Evolutionary conservation across 2,113 vertebrate species (phyloP), one percentile per base, ranked within the genome.

Genomic region (Engystomops pustulosus): DNA sequence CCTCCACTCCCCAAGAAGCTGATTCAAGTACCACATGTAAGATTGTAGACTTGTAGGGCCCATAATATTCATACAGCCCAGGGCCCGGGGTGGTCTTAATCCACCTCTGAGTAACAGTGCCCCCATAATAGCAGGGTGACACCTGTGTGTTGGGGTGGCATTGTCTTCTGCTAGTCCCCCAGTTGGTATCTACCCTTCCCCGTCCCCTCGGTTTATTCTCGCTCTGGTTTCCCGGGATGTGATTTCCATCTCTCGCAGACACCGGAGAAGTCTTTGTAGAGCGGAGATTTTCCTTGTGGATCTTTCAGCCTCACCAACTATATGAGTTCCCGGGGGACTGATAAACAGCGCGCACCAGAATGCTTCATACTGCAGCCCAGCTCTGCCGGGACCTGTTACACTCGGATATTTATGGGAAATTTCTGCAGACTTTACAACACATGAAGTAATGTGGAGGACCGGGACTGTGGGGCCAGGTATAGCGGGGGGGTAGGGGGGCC

Each of bases 261-360:
- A 47, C 23, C 8, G 71, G 71, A 75, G 34, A 75, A 70, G n/a
- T 32, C 15, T 53, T 75, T 75, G 27, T 47, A 4, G 15, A 32
- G 17, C 53, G 14, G 72, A 75, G 32, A 32, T 75, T 75, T 75
- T 75, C 45, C 45, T 32, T 74, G 71, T 51, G 45, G 51, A 45
- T 75, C n/a, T 69, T 49, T 75, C 72, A 53, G 72, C 72, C 72
- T 75, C 72, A 51, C 27, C 45, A 12, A 51, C 27, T 53, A 49
- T 75, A 75, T 75, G 72, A 53, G 41, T 4, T 75, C 72, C 72
- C 72, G 3, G 45, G 45, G 72, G 72, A n/a, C 72, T 75, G 72
- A 75, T 75, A 75, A 75, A 75, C 47, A 10, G 72, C 45, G 44
- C 44, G 23, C 23, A 17, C 45, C 71, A 76, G 47, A 76, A 49